A percentile compares a stretch with the other conserved stretches of the same genome.
phyloP scores from a whole-genome alignment of 2,888 invertebrate genomes.

The Drosophila subquinaria region DNA sequence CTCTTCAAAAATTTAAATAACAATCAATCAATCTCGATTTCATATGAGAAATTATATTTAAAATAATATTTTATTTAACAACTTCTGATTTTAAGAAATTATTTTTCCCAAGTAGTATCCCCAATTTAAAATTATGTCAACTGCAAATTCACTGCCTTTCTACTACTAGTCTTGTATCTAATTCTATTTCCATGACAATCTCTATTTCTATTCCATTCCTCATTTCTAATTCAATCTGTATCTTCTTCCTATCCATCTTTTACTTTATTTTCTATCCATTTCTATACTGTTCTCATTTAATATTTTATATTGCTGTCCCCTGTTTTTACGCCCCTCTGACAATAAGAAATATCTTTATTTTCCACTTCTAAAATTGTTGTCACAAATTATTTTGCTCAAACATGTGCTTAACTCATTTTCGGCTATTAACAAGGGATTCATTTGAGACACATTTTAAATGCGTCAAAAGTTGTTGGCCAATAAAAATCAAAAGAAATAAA shows the following conservation, averaged over 20 bases:
- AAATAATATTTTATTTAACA: no score
- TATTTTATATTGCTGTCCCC: not conserved
- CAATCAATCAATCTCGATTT: not conserved
- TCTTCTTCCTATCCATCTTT: not conserved
- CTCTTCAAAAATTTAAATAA: not conserved
- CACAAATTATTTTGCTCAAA: conserved; percentile 22
- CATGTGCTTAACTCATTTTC: conserved; percentile 57
- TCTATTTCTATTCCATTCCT: not conserved
- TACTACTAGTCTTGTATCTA: not conserved
- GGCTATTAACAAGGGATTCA: conserved; percentile 56
- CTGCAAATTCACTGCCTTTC: not conserved
- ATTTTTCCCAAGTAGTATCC: not conserved
- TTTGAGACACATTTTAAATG: conserved; percentile 58
- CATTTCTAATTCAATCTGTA: not conserved
- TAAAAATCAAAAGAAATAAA: conserved; percentile 51
- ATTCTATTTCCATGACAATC: not conserved
- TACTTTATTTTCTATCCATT: not conserved
- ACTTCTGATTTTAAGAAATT: no score
- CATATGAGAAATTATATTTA: no score
- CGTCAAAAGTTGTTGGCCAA: conserved; percentile 49
- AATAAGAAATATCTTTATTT: not conserved
- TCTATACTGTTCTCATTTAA: not conserved
- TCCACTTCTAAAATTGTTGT: not conserved
- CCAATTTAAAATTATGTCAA: not conserved
- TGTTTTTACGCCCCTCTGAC: not conserved